These are phyloP conservation scores for Lutraria lutraria DNA, from an alignment of 2,888 invertebrate species.

Conservation along the genomic window DNA sequence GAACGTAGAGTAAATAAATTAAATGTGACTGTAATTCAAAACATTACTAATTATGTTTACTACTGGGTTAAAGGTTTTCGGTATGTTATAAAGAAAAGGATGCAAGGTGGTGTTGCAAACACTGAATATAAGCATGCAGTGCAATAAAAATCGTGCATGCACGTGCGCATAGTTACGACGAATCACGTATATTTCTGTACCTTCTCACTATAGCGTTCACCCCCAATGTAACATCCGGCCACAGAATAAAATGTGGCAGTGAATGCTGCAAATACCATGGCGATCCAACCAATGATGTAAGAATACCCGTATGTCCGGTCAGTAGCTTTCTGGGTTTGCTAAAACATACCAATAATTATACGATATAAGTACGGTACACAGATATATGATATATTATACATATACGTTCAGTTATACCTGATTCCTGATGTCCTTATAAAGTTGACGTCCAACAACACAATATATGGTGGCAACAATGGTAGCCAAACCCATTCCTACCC, in stretches of 20 bases:
- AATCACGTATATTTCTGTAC: slow-evolving; percentile 20
- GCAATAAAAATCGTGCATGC: neutral
- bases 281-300: slow-evolving; percentile 84
- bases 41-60: neutral
- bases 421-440: slow-evolving; percentile 71
- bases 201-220: slow-evolving; percentile 72
- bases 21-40: neutral
- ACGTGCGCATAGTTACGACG: neutral
- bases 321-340: slow-evolving; percentile 76
- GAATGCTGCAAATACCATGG: slow-evolving; percentile 81
- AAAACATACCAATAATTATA: slow-evolving; percentile 41
- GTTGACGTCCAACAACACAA: slow-evolving; percentile 81
- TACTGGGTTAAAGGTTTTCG: neutral
- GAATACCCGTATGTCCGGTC: slow-evolving; percentile 80
- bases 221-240: slow-evolving; percentile 81
- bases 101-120: neutral
- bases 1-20: neutral
- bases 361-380: neutral
- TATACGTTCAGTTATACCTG: slow-evolving; percentile 40
- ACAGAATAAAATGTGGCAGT: slow-evolving; percentile 82
- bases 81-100: too few species aligned
- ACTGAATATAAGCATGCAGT: slow-evolving; percentile 10
- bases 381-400: neutral
- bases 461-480: slow-evolving; percentile 82
- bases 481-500: slow-evolving; percentile 82